These are phyloP conservation scores for Eidolon dupreanum DNA, from an alignment of 2,797 vertebrate species.

Conservation along the genomic window DNA sequence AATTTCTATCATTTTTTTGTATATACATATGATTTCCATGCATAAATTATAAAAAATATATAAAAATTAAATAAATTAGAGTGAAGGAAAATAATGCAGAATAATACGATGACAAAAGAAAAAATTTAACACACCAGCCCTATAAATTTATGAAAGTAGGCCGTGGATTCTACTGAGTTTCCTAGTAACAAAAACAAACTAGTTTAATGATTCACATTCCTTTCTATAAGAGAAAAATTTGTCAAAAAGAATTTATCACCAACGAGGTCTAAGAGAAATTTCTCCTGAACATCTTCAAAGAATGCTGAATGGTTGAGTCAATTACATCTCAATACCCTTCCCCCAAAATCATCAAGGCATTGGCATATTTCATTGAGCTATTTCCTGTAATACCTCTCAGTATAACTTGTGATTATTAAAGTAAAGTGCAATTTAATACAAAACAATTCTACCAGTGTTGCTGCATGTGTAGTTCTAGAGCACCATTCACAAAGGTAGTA, in stretches of 20 bases:
- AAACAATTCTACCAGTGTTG: background rate
- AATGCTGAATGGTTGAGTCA: background rate
- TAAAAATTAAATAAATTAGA: background rate
- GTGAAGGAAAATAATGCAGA: background rate
- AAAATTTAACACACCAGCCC: background rate
- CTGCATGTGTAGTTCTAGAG: background rate
- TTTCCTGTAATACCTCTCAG: conserved; percentile 16
- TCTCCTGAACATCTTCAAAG: background rate
- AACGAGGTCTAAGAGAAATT: background rate
- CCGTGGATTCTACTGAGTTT: background rate
- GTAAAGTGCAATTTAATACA: background rate
- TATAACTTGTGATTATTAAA: background rate
- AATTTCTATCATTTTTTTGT: background rate
- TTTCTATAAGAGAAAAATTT: background rate
- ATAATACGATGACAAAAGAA: background rate
- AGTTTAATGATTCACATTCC: background rate
- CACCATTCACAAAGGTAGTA: background rate
- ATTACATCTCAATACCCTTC: background rate
- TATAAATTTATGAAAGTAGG: background rate
- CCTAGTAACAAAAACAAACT: background rate
- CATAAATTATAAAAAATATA: background rate
- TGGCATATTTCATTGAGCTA: background rate
- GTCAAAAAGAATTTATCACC: background rate
- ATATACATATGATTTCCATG: background rate
- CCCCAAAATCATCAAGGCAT: background rate